Percentiles rank a stretch among this genome's conserved stretches.
Evolutionary conservation across 2,113 vertebrate species (phyloP).

Genomic region (Azemiops feae): DNA sequence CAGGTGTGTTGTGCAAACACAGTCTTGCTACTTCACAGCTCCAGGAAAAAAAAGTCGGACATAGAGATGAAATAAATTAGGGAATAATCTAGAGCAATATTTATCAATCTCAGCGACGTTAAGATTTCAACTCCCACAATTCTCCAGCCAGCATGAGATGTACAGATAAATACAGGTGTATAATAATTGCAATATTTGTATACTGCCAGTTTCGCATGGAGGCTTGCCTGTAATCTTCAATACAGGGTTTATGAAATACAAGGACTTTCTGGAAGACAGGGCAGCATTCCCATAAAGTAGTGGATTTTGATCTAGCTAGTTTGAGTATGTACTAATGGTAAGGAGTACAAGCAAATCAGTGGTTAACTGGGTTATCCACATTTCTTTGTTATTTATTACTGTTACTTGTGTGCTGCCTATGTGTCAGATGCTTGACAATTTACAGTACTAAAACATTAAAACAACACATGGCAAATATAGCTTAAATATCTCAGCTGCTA

Average conservation of each 20-base stretch:
- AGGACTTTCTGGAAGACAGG: background rate
- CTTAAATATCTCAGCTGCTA: background rate
- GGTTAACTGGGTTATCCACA: background rate
- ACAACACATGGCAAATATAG: background rate
- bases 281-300: background rate
- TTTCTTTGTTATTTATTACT: background rate
- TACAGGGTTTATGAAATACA: background rate
- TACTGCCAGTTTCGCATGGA: background rate
- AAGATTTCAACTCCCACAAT: background rate
- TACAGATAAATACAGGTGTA: background rate
- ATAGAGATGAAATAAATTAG: background rate
- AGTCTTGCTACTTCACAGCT: background rate
- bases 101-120: background rate
- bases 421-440: background rate
- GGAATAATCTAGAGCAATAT: background rate
- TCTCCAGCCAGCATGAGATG: background rate
- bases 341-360: background rate
- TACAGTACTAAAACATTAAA: background rate
- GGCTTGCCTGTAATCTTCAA: background rate
- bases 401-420: background rate
- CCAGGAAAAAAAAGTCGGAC: background rate
- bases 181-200: background rate
- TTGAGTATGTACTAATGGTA: background rate
- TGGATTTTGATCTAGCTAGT: background rate
- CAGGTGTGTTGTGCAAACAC: background rate